Percentiles rank a stretch among this genome's conserved stretches.
Evolutionary conservation across 2,113 vertebrate species (phyloP).

Genomic region (Oplegnathus fasciatus): DNA sequence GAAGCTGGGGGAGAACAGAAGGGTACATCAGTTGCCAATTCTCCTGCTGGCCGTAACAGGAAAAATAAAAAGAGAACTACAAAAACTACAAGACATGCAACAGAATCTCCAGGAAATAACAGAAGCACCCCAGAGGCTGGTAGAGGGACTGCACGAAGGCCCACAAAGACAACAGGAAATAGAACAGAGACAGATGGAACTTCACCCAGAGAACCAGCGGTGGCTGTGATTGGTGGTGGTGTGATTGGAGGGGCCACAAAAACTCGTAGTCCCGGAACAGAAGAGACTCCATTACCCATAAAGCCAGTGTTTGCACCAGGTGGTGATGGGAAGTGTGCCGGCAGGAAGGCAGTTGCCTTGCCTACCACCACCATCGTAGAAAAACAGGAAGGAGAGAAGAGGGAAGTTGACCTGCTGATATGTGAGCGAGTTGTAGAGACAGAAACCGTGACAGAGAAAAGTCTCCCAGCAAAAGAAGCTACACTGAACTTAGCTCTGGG

Average conservation of each 20-base stretch:
- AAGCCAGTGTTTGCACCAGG: constrained; percentile 7
- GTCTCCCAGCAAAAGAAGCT: constrained; percentile 1
- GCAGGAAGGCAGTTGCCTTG: constrained; percentile 29
- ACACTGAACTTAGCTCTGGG: neutral
- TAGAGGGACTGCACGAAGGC: neutral
- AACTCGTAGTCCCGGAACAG: neutral
- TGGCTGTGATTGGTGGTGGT: neutral
- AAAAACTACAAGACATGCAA: constrained; percentile 17
- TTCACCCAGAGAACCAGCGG: neutral
- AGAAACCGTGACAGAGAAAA: neutral
- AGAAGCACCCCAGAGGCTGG: neutral
- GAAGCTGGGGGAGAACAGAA: constrained; percentile 34
- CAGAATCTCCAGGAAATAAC: constrained; percentile 42
- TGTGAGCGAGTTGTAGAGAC: constrained; percentile 24
- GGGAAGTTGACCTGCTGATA: constrained; percentile 52
- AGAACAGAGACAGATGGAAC: neutral
- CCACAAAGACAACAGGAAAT: constrained; percentile 36
- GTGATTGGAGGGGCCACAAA: neutral
- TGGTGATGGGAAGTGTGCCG: constrained; percentile 11
- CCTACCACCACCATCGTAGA: constrained; percentile 21
- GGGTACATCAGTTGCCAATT: constrained; percentile 4
- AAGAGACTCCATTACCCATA: constrained; percentile 45
- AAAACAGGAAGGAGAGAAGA: constrained; percentile 73
- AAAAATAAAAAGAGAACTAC: constrained; percentile 60
- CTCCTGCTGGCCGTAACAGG: constrained; percentile 30